phyloP scores from a whole-genome alignment of 1,140 invertebrate species.

The Drosophila varians region DNA sequence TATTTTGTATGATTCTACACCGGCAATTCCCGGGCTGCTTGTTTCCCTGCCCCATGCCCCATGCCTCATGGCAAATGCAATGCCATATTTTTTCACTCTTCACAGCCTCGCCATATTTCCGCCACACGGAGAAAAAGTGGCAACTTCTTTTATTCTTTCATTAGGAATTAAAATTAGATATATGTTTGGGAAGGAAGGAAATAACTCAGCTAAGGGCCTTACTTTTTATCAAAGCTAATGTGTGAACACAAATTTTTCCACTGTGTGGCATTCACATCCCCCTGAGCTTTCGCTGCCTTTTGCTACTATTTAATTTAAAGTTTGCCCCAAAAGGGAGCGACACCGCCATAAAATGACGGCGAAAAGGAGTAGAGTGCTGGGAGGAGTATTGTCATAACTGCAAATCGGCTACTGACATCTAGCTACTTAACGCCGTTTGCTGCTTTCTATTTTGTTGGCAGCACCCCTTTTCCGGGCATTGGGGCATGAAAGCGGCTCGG shows the following conservation, averaged over 20 bases:
- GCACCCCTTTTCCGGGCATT: slow-evolving; percentile 19
- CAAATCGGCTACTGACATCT: slow-evolving; percentile 63
- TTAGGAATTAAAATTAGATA: too few species aligned
- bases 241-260: slow-evolving; percentile 22
- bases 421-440: slow-evolving; percentile 41
- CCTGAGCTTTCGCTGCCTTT: slow-evolving; percentile 14
- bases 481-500: slow-evolving; percentile 55
- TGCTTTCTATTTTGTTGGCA: slow-evolving; percentile 10
- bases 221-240: too few species aligned
- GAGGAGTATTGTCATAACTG: slow-evolving; percentile 59
- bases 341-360: slow-evolving; percentile 12
- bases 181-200: not conserved
- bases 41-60: slow-evolving; percentile 17
- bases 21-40: slow-evolving; percentile 43
- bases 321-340: slow-evolving; percentile 19
- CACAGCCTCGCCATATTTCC: not conserved
- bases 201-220: too few species aligned
- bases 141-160: too few species aligned
- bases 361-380: not conserved
- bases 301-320: slow-evolving; percentile 53
- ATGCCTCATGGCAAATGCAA: slow-evolving; percentile 30
- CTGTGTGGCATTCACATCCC: slow-evolving; percentile 9
- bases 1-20: slow-evolving; percentile 54
- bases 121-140: not conserved
- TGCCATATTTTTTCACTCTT: slow-evolving; percentile 52